Evolutionary conservation across 2,888 invertebrate species (phyloP), one percentile per base, ranked within the genome.

Genomic region (Crepidodera aurea): DNA sequence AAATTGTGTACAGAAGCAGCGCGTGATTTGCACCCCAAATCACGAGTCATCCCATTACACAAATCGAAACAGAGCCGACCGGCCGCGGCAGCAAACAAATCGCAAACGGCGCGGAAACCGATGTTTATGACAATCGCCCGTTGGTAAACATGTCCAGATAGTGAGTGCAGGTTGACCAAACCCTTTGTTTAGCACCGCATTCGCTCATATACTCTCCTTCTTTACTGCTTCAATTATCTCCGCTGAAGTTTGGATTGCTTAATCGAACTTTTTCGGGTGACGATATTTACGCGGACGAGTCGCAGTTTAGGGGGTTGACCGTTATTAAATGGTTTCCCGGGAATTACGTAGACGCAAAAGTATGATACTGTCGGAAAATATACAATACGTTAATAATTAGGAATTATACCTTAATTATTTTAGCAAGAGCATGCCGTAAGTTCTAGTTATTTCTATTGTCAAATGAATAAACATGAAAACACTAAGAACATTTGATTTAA

Each of bases 111-210:
- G 70, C 69, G 72, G 70, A 71, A 72, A 71, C 72, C 74, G 68
- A 72, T 70, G 71, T 74, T 74, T 74, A 74, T 73, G 72, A 71
- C 71, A 69, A 69, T 70, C 67, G 56, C 57, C 56, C 60, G 63
- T 59, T 63, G 65, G 63, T 68, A 68, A 68, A 68, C 68, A 68
- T 68, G 68, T 64, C 68, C 65, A 46, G 62, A 54, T 50, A 71
- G 70, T 67, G 66, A 65, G 73, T 73, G 66, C 69, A 71, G 73
- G 73, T 71, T 72, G 72, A 74, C 74, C 73, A 73, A 73, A 67
- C 70, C 71, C 70, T 62, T 66, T 65, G 67, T 75, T 75, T 75
- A 75, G 71, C 69, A 68, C 73, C 67, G 60, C 54, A 54, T 50
- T 66, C 65, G 67, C 67, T 71, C 73, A 68, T 75, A 75, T 71